Evolutionary conservation across 1,140 invertebrate species (phyloP), one percentile per base, ranked within the genome.

Genomic region (Ceratitis capitata): DNA sequence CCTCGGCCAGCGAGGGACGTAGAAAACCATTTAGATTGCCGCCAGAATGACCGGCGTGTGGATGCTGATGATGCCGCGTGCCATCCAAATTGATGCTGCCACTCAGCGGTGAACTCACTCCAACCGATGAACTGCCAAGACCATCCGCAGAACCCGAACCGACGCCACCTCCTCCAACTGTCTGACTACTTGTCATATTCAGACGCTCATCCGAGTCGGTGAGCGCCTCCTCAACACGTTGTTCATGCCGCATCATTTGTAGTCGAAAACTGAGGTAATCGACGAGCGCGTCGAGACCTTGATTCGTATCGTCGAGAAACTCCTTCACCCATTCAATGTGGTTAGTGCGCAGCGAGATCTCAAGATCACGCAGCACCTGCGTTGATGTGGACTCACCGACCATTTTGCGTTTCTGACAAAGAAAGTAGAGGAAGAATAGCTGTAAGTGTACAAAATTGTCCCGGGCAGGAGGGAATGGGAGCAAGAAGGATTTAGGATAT

Each of bases 311-410:
- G 92, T 98, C 97, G 56, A 99, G 93, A 93, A 99, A 99, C 92
- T 99, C 98, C 89, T 98, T 94, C 47, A 99, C 99, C 99, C 99
- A 99, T 97, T 99, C 98, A 90, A 99, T 99, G 92, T 99, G 97
- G 94, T 99, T 99, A 64, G 99, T 99, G 88, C 99, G 94, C 84
- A 99, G 93, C 12, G 99, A 99, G 90, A 99, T 99, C 94, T 99
- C 98, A 88, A 99, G 94, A 93, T 99, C 98, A 89, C 98, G 94
- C 42, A 99, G 93, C 86, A 99, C 98, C 94, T 99, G 98, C 32
- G 99, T 99, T 29, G 98, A 99, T 69, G 98, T 99, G 12, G 98
- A 97, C 91, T 99, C 98, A 53, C 97, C 97, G 26, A 99, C 95
- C 94, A 98, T 97, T 95, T 99, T 99, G 92, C 98, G 94, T 95